phyloP scores from a whole-genome alignment of 2,113 vertebrate genomes.

The Oreotrochilus melanogaster region DNA sequence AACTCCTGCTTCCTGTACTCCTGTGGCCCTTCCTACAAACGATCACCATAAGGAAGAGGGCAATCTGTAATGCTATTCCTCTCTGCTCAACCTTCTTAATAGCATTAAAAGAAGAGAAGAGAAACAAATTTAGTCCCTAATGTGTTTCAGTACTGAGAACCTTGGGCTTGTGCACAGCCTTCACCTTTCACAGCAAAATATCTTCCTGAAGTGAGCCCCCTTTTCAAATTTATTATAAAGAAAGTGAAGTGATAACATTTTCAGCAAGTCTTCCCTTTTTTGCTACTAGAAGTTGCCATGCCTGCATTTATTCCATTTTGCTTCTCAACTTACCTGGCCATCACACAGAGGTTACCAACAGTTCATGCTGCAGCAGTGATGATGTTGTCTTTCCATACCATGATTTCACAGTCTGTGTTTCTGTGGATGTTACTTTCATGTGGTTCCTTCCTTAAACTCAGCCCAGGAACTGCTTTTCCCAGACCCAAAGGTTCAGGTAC shows the following conservation, averaged over 20 bases:
- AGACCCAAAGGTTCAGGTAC: conserved; percentile 27
- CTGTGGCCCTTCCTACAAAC: not conserved
- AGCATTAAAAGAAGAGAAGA: not conserved
- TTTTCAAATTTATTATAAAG: not conserved
- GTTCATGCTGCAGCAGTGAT: not conserved
- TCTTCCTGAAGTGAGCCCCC: not conserved
- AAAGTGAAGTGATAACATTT: not conserved
- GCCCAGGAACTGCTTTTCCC: not conserved
- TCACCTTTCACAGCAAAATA: not conserved
- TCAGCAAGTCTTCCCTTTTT: not conserved
- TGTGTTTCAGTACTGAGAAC: not conserved
- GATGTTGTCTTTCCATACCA: not conserved
- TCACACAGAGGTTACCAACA: not conserved
- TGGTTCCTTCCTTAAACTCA: not conserved
- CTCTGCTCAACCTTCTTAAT: not conserved
- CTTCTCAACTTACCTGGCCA: not conserved
- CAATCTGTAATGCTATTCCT: not conserved
- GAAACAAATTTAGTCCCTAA: not conserved
- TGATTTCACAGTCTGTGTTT: fast-evolving
- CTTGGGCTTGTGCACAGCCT: not conserved
- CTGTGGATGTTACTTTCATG: not conserved
- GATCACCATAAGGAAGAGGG: not conserved
- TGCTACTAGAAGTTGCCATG: not conserved
- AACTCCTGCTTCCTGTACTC: not conserved
- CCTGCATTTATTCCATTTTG: not conserved